Conservation (phyloP, 1,140 invertebrate species). For the Arctopsyche grandis region DNA sequence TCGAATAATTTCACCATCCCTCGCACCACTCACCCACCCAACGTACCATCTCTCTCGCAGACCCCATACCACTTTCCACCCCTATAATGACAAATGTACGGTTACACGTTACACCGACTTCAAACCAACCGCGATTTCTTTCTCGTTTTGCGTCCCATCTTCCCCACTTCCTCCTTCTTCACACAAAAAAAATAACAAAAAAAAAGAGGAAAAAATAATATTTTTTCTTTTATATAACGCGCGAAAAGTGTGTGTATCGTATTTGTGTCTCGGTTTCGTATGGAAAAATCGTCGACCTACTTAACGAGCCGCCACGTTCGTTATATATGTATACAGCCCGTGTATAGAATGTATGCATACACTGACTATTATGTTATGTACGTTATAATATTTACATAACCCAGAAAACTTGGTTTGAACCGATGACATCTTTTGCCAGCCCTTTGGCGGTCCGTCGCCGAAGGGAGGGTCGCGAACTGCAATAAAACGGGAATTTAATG, state of each 20-base stretch:
- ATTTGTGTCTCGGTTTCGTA: conserved; percentile 7
- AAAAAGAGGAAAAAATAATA: neutral
- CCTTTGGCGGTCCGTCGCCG: neutral
- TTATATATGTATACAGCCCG: neutral
- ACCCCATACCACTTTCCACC: too few relatives aligned
- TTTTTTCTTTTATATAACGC: neutral
- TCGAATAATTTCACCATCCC: conserved; percentile 11
- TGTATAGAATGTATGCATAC: neutral
- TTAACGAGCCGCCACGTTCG: neutral
- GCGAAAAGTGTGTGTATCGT: neutral
- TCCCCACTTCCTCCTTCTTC: neutral
- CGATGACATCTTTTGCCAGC: conserved; percentile 10
- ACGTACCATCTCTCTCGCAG: neutral
- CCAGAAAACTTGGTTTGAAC: neutral
- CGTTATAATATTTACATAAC: conserved; percentile 9
- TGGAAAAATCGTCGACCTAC: conserved; percentile 24
- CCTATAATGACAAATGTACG: conserved; percentile 14
- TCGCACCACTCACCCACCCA: neutral
- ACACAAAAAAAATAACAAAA: neutral
- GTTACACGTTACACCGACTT: neutral
- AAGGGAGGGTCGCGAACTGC: conserved; percentile 2
- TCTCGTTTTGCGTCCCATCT: neutral
- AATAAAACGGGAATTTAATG: conserved; percentile 25
- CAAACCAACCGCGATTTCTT: conserved; percentile 2
- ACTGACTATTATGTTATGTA: neutral